phyloP scores from a whole-genome alignment of 2,797 vertebrate species.

The Saxicola maurus region DNA sequence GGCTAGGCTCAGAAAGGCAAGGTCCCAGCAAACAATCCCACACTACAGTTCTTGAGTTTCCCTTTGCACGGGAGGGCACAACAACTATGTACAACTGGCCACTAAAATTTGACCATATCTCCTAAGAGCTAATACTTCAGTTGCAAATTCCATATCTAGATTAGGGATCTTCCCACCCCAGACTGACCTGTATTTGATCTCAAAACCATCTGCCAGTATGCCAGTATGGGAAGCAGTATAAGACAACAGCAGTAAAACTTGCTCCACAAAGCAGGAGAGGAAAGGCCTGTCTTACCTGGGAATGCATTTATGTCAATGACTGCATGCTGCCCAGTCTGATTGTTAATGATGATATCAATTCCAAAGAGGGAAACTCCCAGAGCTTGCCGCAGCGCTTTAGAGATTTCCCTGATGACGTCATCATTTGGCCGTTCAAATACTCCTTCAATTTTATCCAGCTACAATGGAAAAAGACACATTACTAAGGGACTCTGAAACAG shows the following conservation, averaged over 20 bases:
- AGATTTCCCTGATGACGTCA: conserved; percentile 91
- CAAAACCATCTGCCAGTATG: neutral
- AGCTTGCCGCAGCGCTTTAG: conserved; percentile 84
- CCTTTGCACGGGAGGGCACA: neutral
- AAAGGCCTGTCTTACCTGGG: conserved; percentile 79
- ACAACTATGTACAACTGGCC: neutral
- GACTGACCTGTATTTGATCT: neutral
- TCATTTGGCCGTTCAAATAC: conserved; percentile 87
- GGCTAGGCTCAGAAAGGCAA: neutral
- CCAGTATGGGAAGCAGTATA: neutral
- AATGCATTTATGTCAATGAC: conserved; percentile 98
- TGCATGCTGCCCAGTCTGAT: conserved; percentile 93
- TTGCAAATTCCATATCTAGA: neutral
- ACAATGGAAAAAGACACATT: neutral
- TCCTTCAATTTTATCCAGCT: conserved; percentile 95
- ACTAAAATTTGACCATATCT: neutral
- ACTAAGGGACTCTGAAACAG: neutral
- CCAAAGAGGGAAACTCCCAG: conserved; percentile 94
- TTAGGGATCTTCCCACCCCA: neutral
- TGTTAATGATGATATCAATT: conserved; percentile 97
- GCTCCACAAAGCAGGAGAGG: neutral
- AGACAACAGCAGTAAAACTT: neutral
- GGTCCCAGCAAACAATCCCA: neutral
- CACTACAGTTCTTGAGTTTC: neutral
- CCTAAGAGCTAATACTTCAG: neutral